phyloP scores from a whole-genome alignment of 2,797 vertebrate species.

The Phataginus tetradactyla region DNA sequence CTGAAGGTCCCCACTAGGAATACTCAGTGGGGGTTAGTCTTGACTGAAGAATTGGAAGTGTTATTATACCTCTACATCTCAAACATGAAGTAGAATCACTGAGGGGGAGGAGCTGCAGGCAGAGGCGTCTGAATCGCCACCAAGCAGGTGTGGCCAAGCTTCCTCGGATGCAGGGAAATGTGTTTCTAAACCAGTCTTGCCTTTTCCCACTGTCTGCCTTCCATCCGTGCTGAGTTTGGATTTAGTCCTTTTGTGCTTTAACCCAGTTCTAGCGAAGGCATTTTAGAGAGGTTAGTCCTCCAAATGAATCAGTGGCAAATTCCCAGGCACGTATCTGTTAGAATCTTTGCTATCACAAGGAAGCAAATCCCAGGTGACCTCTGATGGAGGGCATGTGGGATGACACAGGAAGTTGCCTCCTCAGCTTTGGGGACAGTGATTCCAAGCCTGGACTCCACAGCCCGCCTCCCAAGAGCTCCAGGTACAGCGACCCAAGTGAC shows the following conservation, averaged over 20 bases:
- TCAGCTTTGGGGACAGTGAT: not conserved
- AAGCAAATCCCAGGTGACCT: not conserved
- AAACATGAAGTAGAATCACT: not conserved
- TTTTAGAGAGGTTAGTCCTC: not conserved
- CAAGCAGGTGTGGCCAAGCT: not conserved
- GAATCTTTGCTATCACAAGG: not conserved
- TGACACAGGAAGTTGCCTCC: not conserved
- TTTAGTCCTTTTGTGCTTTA: not conserved
- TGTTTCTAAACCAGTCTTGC: not conserved
- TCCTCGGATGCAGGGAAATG: not conserved
- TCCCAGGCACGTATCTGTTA: not conserved
- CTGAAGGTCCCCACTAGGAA: not conserved
- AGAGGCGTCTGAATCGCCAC: not conserved
- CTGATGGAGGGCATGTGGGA: not conserved
- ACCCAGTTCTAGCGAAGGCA: not conserved
- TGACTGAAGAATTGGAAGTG: not conserved
- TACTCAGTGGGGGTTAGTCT: not conserved
- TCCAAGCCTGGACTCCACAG: no score
- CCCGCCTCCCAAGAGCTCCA: not conserved
- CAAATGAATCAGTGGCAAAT: not conserved
- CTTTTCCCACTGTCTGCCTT: not conserved
- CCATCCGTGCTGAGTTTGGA: not conserved
- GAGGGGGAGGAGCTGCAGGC: not conserved
- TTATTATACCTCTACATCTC: not conserved
- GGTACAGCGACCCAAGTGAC: accelerated